A percentile compares a stretch with the other conserved stretches of the same genome.
Evolutionary conservation across 2,888 invertebrate species (phyloP).

Genomic region (Pyrrhosoma nymphula): DNA sequence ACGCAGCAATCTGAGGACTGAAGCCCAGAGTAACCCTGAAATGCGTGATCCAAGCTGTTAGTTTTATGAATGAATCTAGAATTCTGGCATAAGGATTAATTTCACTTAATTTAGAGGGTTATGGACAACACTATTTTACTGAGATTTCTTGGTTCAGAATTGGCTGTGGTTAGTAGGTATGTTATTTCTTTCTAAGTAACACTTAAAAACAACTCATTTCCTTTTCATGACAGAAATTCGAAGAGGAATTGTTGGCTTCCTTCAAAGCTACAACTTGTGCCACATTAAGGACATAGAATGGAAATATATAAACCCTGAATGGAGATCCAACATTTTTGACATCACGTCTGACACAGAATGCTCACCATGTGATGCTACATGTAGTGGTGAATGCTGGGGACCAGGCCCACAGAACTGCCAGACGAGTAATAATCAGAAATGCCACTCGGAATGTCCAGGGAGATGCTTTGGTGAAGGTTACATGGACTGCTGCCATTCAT

Average conservation of each 20-base stretch:
- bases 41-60: too few relatives aligned
- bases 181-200: too few relatives aligned
- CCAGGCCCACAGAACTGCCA: constrained; percentile 79
- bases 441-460: constrained; percentile 79
- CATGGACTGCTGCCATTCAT: constrained; percentile 80
- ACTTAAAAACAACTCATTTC: neutral
- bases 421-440: constrained; percentile 78
- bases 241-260: constrained; percentile 79
- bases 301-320: constrained; percentile 78
- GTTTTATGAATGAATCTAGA: too few relatives aligned
- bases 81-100: too few relatives aligned
- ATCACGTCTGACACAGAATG: constrained; percentile 76
- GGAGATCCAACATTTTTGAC: constrained; percentile 76
- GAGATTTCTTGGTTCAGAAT: too few relatives aligned
- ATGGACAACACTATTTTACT: too few relatives aligned
- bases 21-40: too few relatives aligned
- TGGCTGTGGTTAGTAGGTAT: too few relatives aligned
- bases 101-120: too few relatives aligned
- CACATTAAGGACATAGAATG: constrained; percentile 79
- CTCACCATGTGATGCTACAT: constrained; percentile 74
- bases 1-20: too few relatives aligned
- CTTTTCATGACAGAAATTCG: constrained; percentile 77
- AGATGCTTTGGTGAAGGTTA: constrained; percentile 80
- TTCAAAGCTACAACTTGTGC: constrained; percentile 80
- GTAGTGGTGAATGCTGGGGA: constrained; percentile 79